phyloP scores from a whole-genome alignment of 1,140 invertebrate genomes.

The Brevipalpus yothersi region DNA sequence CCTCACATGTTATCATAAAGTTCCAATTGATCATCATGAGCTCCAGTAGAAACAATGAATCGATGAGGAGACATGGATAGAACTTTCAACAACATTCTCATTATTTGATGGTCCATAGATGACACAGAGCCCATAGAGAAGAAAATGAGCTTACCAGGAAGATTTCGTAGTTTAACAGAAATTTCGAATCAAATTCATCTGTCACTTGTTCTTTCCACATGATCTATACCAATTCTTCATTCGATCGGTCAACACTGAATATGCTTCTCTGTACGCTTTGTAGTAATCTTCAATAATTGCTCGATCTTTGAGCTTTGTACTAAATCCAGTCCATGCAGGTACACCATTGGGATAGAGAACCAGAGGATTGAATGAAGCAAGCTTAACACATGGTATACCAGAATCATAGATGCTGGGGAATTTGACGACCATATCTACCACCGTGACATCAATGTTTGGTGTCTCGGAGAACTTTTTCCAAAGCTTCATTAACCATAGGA shows the following conservation, averaged over 20 bases:
- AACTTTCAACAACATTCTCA: background rate
- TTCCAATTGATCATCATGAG: background rate
- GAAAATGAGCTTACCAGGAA: constrained; percentile 2
- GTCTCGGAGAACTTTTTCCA: background rate
- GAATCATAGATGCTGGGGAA: background rate
- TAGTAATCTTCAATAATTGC: background rate
- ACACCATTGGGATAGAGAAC: background rate
- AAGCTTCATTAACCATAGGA: background rate
- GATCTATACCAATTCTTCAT: background rate
- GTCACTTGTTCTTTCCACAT: background rate
- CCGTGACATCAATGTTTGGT: background rate
- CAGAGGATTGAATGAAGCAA: background rate
- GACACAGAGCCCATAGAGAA: constrained; percentile 9
- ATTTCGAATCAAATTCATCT: background rate
- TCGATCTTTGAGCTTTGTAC: background rate
- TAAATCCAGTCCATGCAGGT: background rate
- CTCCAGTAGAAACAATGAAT: constrained; percentile 2
- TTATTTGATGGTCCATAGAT: constrained; percentile 10
- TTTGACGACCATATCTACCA: background rate
- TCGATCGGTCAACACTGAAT: background rate
- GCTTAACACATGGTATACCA: background rate
- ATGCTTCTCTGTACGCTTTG: background rate
- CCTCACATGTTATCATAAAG: constrained; percentile 5
- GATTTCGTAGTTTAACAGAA: background rate
- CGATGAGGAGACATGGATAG: background rate